Percentiles rank a stretch among this genome's conserved stretches.
Evolutionary conservation across 2,888 invertebrate genomes (phyloP).

Genomic region (Strigamia transsilvanica): DNA sequence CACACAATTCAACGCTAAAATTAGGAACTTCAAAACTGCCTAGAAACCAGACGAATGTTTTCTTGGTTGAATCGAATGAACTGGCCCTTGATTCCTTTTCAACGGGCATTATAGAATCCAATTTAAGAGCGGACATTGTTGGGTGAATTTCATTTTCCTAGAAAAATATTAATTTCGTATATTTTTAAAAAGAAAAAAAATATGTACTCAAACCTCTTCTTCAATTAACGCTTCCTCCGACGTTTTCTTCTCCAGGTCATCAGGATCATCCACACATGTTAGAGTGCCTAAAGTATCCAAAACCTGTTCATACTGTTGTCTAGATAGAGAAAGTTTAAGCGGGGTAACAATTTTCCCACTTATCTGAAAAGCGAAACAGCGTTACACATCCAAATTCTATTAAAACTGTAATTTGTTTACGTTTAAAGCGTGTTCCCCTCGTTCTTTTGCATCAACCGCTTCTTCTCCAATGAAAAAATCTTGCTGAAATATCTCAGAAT

Average conservation of each 20-base stretch:
- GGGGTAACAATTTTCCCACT: constrained; percentile 82
- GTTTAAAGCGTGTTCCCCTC: constrained; percentile 22
- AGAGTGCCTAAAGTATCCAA: constrained; percentile 66
- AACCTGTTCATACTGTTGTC: constrained; percentile 89
- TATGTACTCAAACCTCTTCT: constrained; percentile 18
- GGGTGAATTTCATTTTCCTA: constrained; percentile 50
- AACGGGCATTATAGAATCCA: constrained; percentile 50
- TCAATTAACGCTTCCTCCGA: constrained; percentile 13
- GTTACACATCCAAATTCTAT: neutral
- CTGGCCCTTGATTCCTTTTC: constrained; percentile 14
- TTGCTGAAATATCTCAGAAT: neutral
- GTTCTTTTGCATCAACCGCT: constrained; percentile 54
- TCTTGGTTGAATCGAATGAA: constrained; percentile 7
- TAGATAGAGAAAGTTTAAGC: constrained; percentile 83
- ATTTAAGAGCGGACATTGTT: constrained; percentile 56
- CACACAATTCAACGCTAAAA: constrained; percentile 29
- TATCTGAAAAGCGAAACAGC: constrained; percentile 65
- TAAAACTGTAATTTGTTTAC: neutral
- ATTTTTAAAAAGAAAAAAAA: constrained; percentile 47
- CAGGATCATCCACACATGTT: constrained; percentile 53
- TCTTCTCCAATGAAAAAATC: constrained; percentile 58
- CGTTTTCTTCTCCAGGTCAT: neutral
- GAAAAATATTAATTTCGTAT: constrained; percentile 55
- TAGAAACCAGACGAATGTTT: constrained; percentile 5
- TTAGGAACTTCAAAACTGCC: constrained; percentile 34